phyloP scores from a whole-genome alignment of 2,888 invertebrate species.

The Brachynemurus nebulosus region DNA sequence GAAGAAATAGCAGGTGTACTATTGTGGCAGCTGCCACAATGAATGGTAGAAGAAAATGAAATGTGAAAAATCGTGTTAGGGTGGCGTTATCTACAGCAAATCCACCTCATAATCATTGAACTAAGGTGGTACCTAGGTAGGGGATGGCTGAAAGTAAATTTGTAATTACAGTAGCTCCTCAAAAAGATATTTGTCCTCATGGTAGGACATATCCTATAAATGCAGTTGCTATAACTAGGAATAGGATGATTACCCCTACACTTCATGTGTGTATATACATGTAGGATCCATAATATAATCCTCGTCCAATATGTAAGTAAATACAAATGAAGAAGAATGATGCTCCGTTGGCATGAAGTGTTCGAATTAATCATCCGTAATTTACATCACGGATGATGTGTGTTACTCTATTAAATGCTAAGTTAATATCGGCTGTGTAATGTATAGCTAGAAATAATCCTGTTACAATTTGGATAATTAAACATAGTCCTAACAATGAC shows the following conservation, averaged over 20 bases:
- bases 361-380: conserved; percentile 51
- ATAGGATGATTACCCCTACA: conserved; percentile 48
- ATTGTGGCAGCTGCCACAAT: conserved; percentile 37
- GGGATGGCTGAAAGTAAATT: conserved; percentile 58
- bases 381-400: conserved; percentile 59
- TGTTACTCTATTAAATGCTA: conserved; percentile 50
- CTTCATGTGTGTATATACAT: conserved; percentile 42
- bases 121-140: conserved; percentile 45
- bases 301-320: conserved; percentile 54
- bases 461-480: conserved; percentile 50
- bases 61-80: conserved; percentile 58
- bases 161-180: conserved; percentile 69
- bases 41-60: conserved; percentile 62
- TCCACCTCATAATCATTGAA: conserved; percentile 63
- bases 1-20: conserved; percentile 6
- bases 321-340: conserved; percentile 59
- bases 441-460: conserved; percentile 58
- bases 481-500: conserved; percentile 45
- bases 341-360: conserved; percentile 55
- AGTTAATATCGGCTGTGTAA: conserved; percentile 45
- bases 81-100: conserved; percentile 62
- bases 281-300: conserved; percentile 38
- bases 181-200: conserved; percentile 71
- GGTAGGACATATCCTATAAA: conserved; percentile 68
- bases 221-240: conserved; percentile 54